Conservation (phyloP, 2,888 invertebrate species). For the Sinohyriopsis cumingii region DNA sequence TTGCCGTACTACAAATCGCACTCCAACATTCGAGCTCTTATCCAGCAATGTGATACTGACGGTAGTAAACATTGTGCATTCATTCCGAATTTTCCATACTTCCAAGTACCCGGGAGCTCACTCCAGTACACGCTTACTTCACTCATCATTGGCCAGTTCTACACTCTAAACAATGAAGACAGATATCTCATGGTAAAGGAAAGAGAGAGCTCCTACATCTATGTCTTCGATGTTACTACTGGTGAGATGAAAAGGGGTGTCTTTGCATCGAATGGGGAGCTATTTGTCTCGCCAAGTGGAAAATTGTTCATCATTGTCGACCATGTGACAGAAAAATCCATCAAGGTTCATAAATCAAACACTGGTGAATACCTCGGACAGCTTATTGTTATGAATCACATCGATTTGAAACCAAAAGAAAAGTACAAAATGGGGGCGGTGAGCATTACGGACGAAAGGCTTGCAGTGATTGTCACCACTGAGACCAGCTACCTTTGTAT, state of each 20-base stretch:
- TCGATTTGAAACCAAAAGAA: constrained; percentile 59
- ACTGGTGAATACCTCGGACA: constrained; percentile 66
- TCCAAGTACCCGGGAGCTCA: constrained; percentile 66
- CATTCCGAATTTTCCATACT: constrained; percentile 67
- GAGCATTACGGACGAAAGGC: constrained; percentile 55
- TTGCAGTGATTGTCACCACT: constrained; percentile 63
- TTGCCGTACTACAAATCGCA: constrained; percentile 66
- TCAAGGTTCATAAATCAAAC: constrained; percentile 65
- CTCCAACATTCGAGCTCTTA: constrained; percentile 62
- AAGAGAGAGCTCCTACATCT: constrained; percentile 51
- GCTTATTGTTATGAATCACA: constrained; percentile 67
- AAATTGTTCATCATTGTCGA: constrained; percentile 63
- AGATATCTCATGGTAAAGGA: constrained; percentile 58
- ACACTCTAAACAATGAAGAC: constrained; percentile 49
- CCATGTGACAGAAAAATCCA: constrained; percentile 62
- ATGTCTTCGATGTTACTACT: constrained; percentile 59
- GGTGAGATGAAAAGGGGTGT: constrained; percentile 57
- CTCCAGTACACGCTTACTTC: constrained; percentile 59
- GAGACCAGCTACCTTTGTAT: constrained; percentile 67
- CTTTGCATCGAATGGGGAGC: constrained; percentile 63
- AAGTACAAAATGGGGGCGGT: constrained; percentile 59
- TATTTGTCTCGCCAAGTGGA: constrained; percentile 63
- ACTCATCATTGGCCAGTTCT: constrained; percentile 43
- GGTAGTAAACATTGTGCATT: constrained; percentile 65
- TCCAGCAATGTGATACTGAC: constrained; percentile 64